Conservation (phyloP, 1,140 invertebrate species). For the Polyergus mexicanus region DNA sequence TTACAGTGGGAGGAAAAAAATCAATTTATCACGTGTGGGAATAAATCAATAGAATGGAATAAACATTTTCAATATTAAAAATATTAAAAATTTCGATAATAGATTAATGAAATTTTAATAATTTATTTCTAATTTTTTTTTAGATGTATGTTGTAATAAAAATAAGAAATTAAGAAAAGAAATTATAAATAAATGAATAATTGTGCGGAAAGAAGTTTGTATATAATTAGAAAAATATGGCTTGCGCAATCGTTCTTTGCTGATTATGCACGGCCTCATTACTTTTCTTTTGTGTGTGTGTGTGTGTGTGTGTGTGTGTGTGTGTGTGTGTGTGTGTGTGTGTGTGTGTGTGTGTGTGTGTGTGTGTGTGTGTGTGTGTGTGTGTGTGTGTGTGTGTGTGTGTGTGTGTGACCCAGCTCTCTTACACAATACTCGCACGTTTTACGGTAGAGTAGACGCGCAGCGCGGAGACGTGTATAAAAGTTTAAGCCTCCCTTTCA, state of each 20-base stretch:
- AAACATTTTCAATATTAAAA: neutral
- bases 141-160: neutral
- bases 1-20: neutral
- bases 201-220: neutral
- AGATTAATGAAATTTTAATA: slow-evolving; percentile 1
- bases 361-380: slow-evolving; percentile 16
- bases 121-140: neutral
- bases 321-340: slow-evolving; percentile 16
- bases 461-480: slow-evolving; percentile 55
- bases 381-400: slow-evolving; percentile 20
- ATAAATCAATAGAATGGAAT: neutral
- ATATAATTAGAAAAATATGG: slow-evolving; percentile 32
- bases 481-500: slow-evolving; percentile 63
- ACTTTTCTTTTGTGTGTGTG: slow-evolving; percentile 41
- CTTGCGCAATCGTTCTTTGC: slow-evolving; percentile 19
- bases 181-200: neutral
- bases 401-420: slow-evolving; percentile 37
- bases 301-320: slow-evolving; percentile 16
- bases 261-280: slow-evolving; percentile 58
- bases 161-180: neutral
- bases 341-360: slow-evolving; percentile 16
- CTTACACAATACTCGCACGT: slow-evolving; percentile 37
- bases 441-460: slow-evolving; percentile 30
- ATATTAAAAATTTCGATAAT: neutral
- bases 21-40: neutral